Percentiles rank a stretch among this genome's conserved stretches.
Conservation (phyloP, 2,797 vertebrate species). For the Helicolenus hilgendorfi region DNA sequence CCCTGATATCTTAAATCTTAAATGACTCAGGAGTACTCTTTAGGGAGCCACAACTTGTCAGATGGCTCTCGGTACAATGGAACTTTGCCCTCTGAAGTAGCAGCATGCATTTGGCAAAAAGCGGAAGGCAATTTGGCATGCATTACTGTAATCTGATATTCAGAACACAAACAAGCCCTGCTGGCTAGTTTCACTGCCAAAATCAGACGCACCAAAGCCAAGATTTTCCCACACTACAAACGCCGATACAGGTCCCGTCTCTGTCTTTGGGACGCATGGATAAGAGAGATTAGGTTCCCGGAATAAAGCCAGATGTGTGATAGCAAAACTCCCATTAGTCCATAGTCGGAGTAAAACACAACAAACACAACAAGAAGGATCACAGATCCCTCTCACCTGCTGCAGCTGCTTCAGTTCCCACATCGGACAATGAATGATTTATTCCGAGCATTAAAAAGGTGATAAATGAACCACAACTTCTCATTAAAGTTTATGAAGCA, state of each 20-base stretch:
- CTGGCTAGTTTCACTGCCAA: conserved; percentile 72
- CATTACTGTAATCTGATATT: conserved; percentile 75
- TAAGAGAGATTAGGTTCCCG: background rate
- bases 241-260: conserved; percentile 17
- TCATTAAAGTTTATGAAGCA: conserved; percentile 62
- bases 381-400: conserved; percentile 12
- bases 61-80: conserved; percentile 63
- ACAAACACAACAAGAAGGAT: background rate
- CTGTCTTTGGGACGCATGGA: conserved; percentile 13
- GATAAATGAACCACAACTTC: conserved; percentile 51
- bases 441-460: conserved; percentile 34
- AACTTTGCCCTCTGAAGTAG: conserved; percentile 66
- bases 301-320: conserved; percentile 27
- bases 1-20: background rate
- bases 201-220: conserved; percentile 54
- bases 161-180: conserved; percentile 82
- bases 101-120: conserved; percentile 74
- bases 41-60: conserved; percentile 36
- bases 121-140: conserved; percentile 73
- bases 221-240: conserved; percentile 44
- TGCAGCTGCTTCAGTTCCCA: conserved; percentile 1
- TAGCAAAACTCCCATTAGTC: conserved; percentile 1
- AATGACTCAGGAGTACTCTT: background rate
- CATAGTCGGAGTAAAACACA: background rate
- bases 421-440: conserved; percentile 26